Evolutionary conservation across 2,797 vertebrate genomes (phyloP), one percentile per base, ranked within the genome.

Genomic region (Platalea minor): DNA sequence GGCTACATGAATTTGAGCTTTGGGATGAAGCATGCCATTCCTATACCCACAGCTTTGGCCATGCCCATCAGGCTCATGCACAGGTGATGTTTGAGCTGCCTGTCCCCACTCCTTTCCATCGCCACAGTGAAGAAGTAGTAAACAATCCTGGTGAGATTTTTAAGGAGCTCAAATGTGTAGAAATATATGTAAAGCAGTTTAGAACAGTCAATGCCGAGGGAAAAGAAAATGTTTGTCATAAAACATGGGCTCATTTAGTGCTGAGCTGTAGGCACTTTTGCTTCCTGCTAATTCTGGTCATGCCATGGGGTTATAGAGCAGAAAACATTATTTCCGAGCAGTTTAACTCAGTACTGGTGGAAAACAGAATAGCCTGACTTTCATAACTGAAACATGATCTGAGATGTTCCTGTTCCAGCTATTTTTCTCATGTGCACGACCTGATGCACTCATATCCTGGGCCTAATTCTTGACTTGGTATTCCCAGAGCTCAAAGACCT

Each of bases 271-370:
- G 87, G 94, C 78, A 75, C 68, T 85, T 92, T 41, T 85, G 26
- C 78, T 96, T 95, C 81, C 91, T 96, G 87, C 81, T 96, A 77
- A 93, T 85, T 88, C 89, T 89, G 75, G 85, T 91, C 91, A 31
- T 96, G 91, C 89, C 89, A 78, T 61, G 69, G 82, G 81, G 72
- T 94, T 93, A 95, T 8, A 70, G 78, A 94, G 92, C 93, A 96
- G 81, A 92, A 96, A 91, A 83, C 85, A 81, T 97, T 96, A 88
- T 93, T 96, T 96, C 95, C 23, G 0, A 95, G 81, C 75, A 89
- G 91, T 94, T 96, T 89, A 94, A 88, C 92, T 85, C 65, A 23
- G 53, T 20, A 18, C 10, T 91, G 86, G 75, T 61, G 29, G 45
- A 60, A 83, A 89, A 50, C 28, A 93, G 85, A 88, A 50, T 1